Evolutionary conservation across 1,140 invertebrate genomes (phyloP), one percentile per base, ranked within the genome.

Genomic region (Nephotettix cincticeps): DNA sequence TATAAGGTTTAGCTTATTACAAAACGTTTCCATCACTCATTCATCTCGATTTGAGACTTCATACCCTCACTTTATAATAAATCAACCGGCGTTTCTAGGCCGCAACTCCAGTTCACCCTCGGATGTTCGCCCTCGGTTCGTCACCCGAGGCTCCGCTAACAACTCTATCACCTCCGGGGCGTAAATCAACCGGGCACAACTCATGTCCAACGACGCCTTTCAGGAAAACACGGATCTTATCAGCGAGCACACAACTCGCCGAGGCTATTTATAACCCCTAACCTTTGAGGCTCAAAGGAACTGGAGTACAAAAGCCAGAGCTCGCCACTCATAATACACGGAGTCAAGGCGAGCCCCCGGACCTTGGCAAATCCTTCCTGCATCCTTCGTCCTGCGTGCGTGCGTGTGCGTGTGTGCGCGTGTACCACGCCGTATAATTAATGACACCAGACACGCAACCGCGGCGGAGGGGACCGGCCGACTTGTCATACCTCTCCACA

Each of bases 281-380:
- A 61, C 56, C 56, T 61, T 61, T 61, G 25, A 36, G 23, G 9
- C 21, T 25, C 23, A 29, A 25, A 61, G 56, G 28, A 51, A 27
- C 56, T 61, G 56, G 56, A 61, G 56, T 61, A 61, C 56, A 61
- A 61, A 61, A 61, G 56, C 13, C 56, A 27, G n/a, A 21, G 4
- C 28, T 61, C 56, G 28, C 56, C 56, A 27, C 27, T 29, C 56
- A 29, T 61, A 29, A 51, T 6, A 27, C n/a, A 29, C 13, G 4
- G 23, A 61, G 56, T 61, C 56, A 61, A 61, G 56, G 56, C 28
- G 25, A 36, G 32, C 32, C 4, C 11, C 6, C 4, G 21, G 47
- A 51, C 47, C 47, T 51, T 51, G 47, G 47, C 47, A 51, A 51
- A 51, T 51, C 47, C 47, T 51, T 51, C 47, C 47, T 51, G 19